These are phyloP conservation scores for Parus major DNA, from an alignment of 2,113 vertebrate genomes.

Conservation along the genomic window DNA sequence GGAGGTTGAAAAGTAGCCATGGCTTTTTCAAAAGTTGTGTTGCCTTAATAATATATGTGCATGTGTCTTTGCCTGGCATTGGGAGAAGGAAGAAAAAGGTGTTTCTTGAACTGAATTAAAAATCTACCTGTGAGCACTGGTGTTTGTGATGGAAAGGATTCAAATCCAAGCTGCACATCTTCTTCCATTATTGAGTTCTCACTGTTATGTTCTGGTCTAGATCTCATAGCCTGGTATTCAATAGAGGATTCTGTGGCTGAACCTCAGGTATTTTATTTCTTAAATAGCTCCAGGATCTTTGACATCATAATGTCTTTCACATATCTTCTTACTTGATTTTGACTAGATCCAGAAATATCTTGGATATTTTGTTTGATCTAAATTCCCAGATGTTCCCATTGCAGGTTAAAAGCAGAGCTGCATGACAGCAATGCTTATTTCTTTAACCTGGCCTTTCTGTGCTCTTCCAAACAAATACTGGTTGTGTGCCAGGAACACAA, in stretches of 20 bases:
- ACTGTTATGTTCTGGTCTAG: background rate
- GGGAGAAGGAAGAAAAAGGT: background rate
- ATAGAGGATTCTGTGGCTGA: background rate
- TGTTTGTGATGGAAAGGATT: background rate
- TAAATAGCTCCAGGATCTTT: background rate
- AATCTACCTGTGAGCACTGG: background rate
- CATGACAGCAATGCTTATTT: background rate
- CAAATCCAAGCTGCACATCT: background rate
- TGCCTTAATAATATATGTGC: background rate
- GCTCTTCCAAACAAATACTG: background rate
- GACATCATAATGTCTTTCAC: background rate
- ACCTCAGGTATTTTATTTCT: background rate
- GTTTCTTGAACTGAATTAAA: background rate
- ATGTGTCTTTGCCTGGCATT: background rate
- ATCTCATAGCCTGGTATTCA: background rate
- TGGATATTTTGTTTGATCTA: background rate
- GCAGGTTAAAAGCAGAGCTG: background rate
- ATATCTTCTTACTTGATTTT: background rate
- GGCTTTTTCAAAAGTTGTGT: background rate
- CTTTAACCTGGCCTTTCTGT: background rate
- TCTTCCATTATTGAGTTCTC: background rate
- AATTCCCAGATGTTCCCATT: background rate
- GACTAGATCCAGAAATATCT: background rate
- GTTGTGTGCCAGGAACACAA: background rate
- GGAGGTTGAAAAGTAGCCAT: background rate